phyloP scores from a whole-genome alignment of 2,888 invertebrate genomes.

The Chymomyza amoena region DNA sequence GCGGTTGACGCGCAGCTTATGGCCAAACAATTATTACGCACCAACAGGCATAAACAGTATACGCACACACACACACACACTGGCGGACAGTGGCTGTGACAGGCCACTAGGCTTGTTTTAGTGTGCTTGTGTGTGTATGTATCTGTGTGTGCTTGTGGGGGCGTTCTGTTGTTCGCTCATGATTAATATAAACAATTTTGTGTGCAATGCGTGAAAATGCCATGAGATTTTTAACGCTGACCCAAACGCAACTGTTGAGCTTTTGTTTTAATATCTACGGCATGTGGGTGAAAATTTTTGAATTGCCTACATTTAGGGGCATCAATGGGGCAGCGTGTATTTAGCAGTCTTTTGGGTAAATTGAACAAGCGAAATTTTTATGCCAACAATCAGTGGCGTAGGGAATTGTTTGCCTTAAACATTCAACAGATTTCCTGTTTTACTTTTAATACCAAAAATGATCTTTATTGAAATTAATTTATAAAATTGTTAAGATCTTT shows the following conservation, averaged over 20 bases:
- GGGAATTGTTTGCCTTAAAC: not conserved
- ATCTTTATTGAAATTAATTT: too few relatives aligned
- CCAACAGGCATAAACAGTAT: conserved; percentile 40
- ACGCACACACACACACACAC: conserved; percentile 14
- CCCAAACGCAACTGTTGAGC: conserved; percentile 44
- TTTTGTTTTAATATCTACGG: not conserved
- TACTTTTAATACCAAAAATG: too few relatives aligned
- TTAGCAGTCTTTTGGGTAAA: not conserved
- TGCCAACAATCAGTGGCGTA: not conserved
- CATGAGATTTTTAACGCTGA: conserved; percentile 40
- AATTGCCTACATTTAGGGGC: not conserved
- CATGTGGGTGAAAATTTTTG: not conserved
- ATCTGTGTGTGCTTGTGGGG: not conserved
- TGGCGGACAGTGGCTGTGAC: conserved; percentile 38
- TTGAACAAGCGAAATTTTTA: conserved; percentile 20
- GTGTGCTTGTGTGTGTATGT: conserved; percentile 32
- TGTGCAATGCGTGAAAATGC: conserved; percentile 55
- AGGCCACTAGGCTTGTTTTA: conserved; percentile 26
- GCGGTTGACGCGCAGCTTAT: conserved; percentile 47
- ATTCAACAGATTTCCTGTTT: too few relatives aligned
- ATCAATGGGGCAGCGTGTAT: not conserved
- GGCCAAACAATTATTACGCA: conserved; percentile 68
- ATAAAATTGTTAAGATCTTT: too few relatives aligned
- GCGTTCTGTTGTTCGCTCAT: conserved; percentile 3
- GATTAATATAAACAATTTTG: conserved; percentile 3